Conservation (phyloP, 2,888 invertebrate genomes). For the Schizaphis graminum region DNA sequence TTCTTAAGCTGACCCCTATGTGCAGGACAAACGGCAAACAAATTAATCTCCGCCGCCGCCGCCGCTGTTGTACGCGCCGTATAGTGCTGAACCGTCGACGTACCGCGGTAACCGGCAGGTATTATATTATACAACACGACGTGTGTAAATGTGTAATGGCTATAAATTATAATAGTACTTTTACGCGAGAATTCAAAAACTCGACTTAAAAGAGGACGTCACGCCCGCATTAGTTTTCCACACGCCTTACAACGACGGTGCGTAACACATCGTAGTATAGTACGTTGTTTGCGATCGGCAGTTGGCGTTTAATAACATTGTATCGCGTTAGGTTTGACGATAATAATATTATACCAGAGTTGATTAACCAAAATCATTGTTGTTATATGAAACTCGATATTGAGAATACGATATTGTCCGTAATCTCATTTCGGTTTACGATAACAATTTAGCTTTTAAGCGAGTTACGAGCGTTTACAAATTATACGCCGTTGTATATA, state of each 20-base stretch:
- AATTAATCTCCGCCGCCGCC: not conserved
- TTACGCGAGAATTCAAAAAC: not conserved
- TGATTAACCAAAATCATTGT: not conserved
- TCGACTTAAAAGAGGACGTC: not conserved
- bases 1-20: conserved; percentile 33
- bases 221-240: not conserved
- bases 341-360: not conserved
- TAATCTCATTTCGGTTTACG: too few relatives aligned
- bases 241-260: too few relatives aligned
- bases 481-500: not conserved
- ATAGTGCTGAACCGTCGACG: too few relatives aligned
- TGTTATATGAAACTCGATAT: not conserved
- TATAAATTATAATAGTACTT: not conserved
- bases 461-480: not conserved
- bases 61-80: too few relatives aligned
- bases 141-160: not conserved
- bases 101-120: not conserved
- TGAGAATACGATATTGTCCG: not conserved
- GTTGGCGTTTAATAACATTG: too few relatives aligned
- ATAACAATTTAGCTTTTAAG: too few relatives aligned
- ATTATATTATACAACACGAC: too few relatives aligned
- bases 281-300: too few relatives aligned
- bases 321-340: too few relatives aligned
- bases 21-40: too few relatives aligned
- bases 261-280: too few relatives aligned